Evolutionary conservation across 1,140 invertebrate genomes (phyloP), one percentile per base, ranked within the genome.

Genomic region (Zaprionus kolodkinae): DNA sequence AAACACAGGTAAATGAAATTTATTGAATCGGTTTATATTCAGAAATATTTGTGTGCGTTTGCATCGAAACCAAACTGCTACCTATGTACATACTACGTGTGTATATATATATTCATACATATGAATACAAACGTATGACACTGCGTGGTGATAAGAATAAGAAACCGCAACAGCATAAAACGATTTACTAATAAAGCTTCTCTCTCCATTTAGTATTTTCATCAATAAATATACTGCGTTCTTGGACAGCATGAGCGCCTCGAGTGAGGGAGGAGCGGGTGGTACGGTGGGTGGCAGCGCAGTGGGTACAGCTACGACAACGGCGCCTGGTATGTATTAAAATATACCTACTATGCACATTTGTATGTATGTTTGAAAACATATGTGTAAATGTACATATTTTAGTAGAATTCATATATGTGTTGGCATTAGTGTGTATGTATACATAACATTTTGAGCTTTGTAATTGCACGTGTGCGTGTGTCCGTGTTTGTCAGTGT

Each of bases 201-300:
- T 48, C n/a, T 27, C 54, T 67, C 12, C 40, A 45, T 55, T 13
- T 70, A 91, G 90, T 48, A 76, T 74, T 90, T 77, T 76, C 65
- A 68, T 72, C 72, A 70, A 72, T 65, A 65, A 81, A 36, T 80
- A 68, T 72, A 78, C 78, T 72, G 78, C 75, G 64, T 80, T 78
- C 72, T 55, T 83, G 63, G 40, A 72, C 56, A 84, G 50, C 67
- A 91, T 91, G 90, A 91, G 86, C 78, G 78, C 90, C 59, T 77
- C 86, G 11, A 91, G 87, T 79, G 82, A 88, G 12, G 86, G 89
- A 33, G 89, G 85, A 61, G 75, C 69, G 50, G 83, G 84, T 30
- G 84, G 88, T 52, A 63, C 79, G 36, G 43, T 81, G 62, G 81
- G 71, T 63, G 81, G 81, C 25, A 63, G 76, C 50, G 62, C 63